Conservation (phyloP, 1,140 invertebrate genomes). For the Aplysia californica region DNA sequence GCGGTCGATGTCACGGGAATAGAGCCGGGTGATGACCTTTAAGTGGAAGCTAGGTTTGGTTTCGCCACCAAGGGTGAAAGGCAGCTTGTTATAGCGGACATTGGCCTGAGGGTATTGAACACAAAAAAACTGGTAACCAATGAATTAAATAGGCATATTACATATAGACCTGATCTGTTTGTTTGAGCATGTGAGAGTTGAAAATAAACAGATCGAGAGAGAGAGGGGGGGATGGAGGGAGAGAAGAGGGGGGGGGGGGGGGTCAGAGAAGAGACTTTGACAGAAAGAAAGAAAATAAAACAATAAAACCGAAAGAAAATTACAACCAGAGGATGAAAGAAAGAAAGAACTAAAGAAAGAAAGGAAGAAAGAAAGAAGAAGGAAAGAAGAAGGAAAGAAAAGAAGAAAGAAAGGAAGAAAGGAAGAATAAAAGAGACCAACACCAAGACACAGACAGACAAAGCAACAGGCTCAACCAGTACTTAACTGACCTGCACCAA, state of each 20-base stretch:
- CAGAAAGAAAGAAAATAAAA: too few species aligned
- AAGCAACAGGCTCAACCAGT: too few species aligned
- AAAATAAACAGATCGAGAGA: too few species aligned
- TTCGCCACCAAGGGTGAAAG: constrained; percentile 19
- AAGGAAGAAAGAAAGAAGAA: not conserved
- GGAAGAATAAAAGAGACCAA: too few species aligned
- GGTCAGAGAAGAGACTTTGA: too few species aligned
- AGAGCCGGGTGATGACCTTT: constrained; percentile 34
- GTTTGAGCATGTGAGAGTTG: not conserved
- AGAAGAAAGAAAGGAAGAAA: not conserved
- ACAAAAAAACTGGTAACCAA: not conserved
- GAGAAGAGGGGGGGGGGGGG: too few species aligned
- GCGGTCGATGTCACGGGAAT: constrained; percentile 35
- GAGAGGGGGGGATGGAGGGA: too few species aligned
- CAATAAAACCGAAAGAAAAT: not conserved
- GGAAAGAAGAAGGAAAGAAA: not conserved
- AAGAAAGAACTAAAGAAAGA: not conserved
- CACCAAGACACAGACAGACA: too few species aligned
- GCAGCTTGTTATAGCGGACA: constrained; percentile 54
- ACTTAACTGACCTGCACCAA: constrained; percentile 75
- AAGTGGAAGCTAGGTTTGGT: constrained; percentile 45
- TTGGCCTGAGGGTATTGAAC: constrained; percentile 45
- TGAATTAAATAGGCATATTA: not conserved
- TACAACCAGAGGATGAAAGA: not conserved
- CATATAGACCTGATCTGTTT: not conserved